phyloP scores from a whole-genome alignment of 2,113 vertebrate species.

The Rhea pennata region DNA sequence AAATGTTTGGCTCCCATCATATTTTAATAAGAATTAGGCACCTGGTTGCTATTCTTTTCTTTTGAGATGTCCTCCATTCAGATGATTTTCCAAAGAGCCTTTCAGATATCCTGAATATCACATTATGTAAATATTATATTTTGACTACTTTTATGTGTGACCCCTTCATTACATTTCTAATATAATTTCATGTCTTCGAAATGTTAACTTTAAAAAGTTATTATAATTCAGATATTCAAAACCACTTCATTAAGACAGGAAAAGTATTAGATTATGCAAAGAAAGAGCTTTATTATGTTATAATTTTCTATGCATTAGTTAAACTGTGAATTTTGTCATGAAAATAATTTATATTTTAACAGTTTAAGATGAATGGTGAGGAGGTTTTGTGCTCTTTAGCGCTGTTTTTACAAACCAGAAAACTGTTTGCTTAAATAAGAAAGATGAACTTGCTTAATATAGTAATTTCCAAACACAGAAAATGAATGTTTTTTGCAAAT shows the following conservation, averaged over 20 bases:
- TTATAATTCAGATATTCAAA: neutral
- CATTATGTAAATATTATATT: neutral
- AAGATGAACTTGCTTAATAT: neutral
- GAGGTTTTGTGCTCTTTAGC: neutral
- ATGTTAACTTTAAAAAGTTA: neutral
- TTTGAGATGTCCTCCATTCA: neutral
- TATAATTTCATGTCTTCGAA: neutral
- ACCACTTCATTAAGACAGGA: neutral
- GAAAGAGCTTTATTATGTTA: neutral
- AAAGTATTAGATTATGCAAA: neutral
- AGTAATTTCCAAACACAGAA: neutral
- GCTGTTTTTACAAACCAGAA: neutral
- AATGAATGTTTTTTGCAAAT: neutral
- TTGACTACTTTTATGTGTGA: neutral
- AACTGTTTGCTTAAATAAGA: neutral
- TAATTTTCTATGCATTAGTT: neutral
- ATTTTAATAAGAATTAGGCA: neutral
- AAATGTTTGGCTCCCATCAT: neutral
- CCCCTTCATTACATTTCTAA: neutral
- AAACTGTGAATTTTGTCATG: neutral
- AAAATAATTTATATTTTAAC: neutral
- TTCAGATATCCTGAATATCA: neutral
- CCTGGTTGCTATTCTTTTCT: neutral
- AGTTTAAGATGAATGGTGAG: neutral
- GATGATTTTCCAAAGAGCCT: neutral